Conservation (phyloP, 2,113 vertebrate genomes). For the Microtus ochrogaster region DNA sequence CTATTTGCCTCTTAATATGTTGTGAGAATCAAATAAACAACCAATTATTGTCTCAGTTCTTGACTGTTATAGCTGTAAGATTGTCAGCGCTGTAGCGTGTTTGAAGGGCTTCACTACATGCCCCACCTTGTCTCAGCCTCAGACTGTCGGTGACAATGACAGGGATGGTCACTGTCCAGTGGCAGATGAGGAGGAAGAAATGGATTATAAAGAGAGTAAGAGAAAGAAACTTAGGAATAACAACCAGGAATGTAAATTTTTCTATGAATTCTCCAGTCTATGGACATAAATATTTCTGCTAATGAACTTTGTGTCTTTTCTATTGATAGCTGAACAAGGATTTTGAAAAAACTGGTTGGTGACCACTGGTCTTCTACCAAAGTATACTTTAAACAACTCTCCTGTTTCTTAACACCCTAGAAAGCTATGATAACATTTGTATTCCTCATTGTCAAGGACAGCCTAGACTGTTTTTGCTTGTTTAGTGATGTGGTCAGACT, state of each 20-base stretch:
- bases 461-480: background rate
- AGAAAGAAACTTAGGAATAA: background rate
- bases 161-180: background rate
- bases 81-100: background rate
- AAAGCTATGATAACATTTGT: background rate
- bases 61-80: background rate
- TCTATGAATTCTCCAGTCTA: background rate
- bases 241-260: background rate
- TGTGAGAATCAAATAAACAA: slow-evolving; percentile 22
- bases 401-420: background rate
- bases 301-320: background rate
- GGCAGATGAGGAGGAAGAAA: background rate
- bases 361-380: background rate
- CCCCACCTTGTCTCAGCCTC: background rate
- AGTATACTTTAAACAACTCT: background rate
- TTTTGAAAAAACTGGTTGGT: background rate
- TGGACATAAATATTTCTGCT: background rate
- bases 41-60: background rate
- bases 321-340: slow-evolving; percentile 4
- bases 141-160: background rate
- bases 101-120: background rate
- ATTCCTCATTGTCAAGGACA: background rate
- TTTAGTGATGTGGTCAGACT: background rate
- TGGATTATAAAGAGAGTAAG: background rate
- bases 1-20: background rate